Base-by-base conservation (phyloP, 2,113 vertebrate species). In the Athene noctua region DNA sequence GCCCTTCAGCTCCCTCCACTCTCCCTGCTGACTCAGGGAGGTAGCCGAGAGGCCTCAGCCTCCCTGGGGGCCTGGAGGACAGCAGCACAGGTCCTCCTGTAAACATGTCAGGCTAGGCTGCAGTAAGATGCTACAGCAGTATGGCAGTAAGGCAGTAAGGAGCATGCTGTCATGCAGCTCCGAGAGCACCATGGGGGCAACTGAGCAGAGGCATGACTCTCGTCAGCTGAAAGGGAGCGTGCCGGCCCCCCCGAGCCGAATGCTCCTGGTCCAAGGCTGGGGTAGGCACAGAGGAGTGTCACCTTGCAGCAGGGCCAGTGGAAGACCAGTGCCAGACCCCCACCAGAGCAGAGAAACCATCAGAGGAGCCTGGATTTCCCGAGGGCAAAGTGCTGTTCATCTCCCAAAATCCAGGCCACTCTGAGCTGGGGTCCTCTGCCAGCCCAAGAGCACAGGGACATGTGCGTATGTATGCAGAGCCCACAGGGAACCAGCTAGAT, bases 121-220 rank as follows among this genome's bases (percentile, higher is more conserved):
- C 84, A 62, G 90, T 54, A 62, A 93, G 61, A 68, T 86, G 95
- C 97, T 83, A 68, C 11, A 47, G 96, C 94, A 85, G 93, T 88
- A 90, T 91, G 95, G 92, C 57, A 97, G 97, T 98, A 98, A 98
- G 97, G 98, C 98, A 98, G 97, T 95, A 96, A 92, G 96, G 96
- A 93, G 97, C 79, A 68, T n/a, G 79, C 27, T 23, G 75, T 55
- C n/a, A 63, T 1, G 1, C 57, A 68, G 90, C 81, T 61, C 85
- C 18, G 0, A 57, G 21, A 91, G 93, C 92, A 97, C 95, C 92
- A 36, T 2, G 36, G 54, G 58, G 44, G 47, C 72, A 68, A 54
- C 68, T 0, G 9, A 74, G 83, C 83, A 70, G 86, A 49, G 61
- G 68, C 84, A 81, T 32, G 0, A 3, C 0, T 5, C 58, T 67